Conservation (phyloP, 2,113 vertebrate species). For the Mobula hypostoma region DNA sequence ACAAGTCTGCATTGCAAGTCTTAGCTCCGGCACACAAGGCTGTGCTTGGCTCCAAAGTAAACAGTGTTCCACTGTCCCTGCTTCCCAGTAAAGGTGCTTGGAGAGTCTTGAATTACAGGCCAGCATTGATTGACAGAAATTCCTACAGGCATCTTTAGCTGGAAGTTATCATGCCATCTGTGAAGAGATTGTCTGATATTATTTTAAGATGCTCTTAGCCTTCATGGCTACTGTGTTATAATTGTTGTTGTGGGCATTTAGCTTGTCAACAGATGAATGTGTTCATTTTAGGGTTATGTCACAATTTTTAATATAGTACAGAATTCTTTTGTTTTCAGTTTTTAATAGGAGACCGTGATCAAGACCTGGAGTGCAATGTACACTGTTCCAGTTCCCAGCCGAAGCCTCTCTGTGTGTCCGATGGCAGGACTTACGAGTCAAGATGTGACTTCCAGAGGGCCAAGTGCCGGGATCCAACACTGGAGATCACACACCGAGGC, state of each 20-base stretch:
- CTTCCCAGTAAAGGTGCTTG: background rate
- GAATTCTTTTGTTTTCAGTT: slow-evolving; percentile 59
- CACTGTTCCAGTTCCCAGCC: slow-evolving; percentile 74
- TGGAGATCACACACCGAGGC: slow-evolving; percentile 72
- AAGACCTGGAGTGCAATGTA: slow-evolving; percentile 75
- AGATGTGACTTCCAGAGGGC: slow-evolving; percentile 91
- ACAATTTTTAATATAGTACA: background rate
- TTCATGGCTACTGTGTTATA: background rate
- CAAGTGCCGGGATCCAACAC: slow-evolving; percentile 76
- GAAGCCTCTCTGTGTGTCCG: slow-evolving; percentile 86
- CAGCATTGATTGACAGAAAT: background rate
- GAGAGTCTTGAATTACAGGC: background rate
- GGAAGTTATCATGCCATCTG: background rate
- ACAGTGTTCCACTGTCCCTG: background rate
- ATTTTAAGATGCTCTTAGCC: background rate
- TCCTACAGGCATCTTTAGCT: background rate
- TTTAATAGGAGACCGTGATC: slow-evolving; percentile 80
- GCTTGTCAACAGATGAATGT: background rate
- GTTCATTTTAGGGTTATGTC: background rate
- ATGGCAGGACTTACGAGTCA: slow-evolving; percentile 82
- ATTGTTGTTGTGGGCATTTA: background rate
- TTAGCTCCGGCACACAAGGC: background rate
- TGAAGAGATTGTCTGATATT: background rate
- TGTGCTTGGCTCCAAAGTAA: background rate
- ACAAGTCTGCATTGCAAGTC: background rate